Conservation (phyloP, 2,113 vertebrate genomes). For the Antennarius striatus region DNA sequence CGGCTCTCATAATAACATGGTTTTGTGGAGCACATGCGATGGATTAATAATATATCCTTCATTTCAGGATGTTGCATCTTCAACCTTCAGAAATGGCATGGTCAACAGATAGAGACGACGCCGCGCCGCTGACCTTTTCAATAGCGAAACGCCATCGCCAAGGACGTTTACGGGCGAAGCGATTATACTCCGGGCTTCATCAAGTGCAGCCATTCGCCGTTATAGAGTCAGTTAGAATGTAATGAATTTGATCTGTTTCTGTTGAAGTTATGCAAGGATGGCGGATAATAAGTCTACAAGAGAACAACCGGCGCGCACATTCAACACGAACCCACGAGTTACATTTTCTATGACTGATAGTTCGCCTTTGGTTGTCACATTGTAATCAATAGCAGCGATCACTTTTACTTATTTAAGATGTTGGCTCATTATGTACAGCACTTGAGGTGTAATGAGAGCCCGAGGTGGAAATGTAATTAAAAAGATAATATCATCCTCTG, state of each 20-base stretch:
- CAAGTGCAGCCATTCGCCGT: conserved; percentile 16
- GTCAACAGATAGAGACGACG: conserved; percentile 30
- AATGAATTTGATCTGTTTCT: conserved; percentile 43
- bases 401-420: conserved; percentile 73
- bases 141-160: conserved; percentile 23
- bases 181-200: conserved; percentile 5
- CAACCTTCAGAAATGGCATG: conserved; percentile 35
- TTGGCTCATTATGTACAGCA: conserved; percentile 70
- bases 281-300: conserved; percentile 51
- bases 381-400: conserved; percentile 70
- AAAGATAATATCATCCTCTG: conserved; percentile 67
- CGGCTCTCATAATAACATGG: conserved; percentile 3
- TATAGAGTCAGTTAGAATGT: conserved; percentile 19
- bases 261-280: conserved; percentile 46
- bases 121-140: conserved; percentile 32
- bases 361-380: conserved; percentile 47
- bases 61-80: conserved; percentile 14
- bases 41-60: conserved; percentile 11
- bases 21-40: background rate
- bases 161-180: background rate
- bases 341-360: conserved; percentile 60
- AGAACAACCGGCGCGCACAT: conserved; percentile 36
- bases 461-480: conserved; percentile 68
- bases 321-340: conserved; percentile 43
- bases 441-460: conserved; percentile 63